phyloP scores from a whole-genome alignment of 2,888 invertebrate species.

The Rhogogaster chlorosoma region DNA sequence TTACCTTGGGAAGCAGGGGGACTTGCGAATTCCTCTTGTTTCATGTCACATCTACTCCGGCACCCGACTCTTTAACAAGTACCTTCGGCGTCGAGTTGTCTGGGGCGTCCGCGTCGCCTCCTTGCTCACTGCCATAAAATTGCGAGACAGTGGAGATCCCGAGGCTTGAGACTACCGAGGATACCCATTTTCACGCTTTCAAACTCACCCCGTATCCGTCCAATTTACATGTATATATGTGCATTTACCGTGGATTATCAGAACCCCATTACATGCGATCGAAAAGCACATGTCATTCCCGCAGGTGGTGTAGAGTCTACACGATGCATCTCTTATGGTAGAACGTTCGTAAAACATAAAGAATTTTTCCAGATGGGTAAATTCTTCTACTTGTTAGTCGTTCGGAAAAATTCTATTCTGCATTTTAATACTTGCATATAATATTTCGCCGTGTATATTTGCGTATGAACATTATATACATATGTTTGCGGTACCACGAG shows the following conservation, averaged over 20 bases:
- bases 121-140: slow-evolving; percentile 42
- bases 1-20: neutral
- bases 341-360: neutral
- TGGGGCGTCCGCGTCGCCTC: neutral
- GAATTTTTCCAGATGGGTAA: neutral
- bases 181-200: slow-evolving; percentile 13
- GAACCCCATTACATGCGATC: neutral
- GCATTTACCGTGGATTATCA: neutral
- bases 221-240: neutral
- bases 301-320: neutral
- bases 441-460: neutral
- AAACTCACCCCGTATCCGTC: slow-evolving; percentile 6
- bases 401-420: neutral
- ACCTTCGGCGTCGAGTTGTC: slow-evolving; percentile 31
- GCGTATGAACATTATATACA: neutral
- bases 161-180: neutral
- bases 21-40: slow-evolving; percentile 2
- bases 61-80: slow-evolving; percentile 30
- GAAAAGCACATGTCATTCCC: neutral
- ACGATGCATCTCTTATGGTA: neutral
- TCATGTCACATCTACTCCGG: slow-evolving; percentile 6
- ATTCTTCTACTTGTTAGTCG: neutral
- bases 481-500: neutral
- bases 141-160: slow-evolving; percentile 27
- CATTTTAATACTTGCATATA: neutral